phyloP scores from a whole-genome alignment of 2,888 invertebrate species.

The Trachelus tabidus region DNA sequence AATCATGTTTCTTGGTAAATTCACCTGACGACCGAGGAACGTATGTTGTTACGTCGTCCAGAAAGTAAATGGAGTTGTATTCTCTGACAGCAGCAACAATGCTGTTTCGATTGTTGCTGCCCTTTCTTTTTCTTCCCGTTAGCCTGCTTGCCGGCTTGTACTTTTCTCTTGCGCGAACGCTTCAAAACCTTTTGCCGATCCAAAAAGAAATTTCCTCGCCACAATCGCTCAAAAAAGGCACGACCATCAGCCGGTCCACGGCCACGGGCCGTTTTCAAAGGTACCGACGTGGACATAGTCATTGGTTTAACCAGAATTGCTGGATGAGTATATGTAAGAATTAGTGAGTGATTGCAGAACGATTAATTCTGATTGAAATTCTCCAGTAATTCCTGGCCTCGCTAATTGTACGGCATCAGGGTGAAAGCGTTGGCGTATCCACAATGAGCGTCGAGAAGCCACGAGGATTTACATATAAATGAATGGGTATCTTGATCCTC shows the following conservation, averaged over 20 bases:
- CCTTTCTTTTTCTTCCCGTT: constrained; percentile 40
- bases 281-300: constrained; percentile 65
- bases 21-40: constrained; percentile 63
- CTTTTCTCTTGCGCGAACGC: constrained; percentile 54
- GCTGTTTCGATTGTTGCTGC: constrained; percentile 39
- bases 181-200: constrained; percentile 56
- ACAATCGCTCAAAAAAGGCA: constrained; percentile 77
- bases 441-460: constrained; percentile 33
- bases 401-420: background rate
- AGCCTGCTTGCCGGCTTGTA: constrained; percentile 45
- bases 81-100: constrained; percentile 60
- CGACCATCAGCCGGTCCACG: constrained; percentile 71
- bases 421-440: background rate
- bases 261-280: constrained; percentile 62
- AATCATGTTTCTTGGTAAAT: background rate
- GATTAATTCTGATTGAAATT: background rate
- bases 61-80: constrained; percentile 60
- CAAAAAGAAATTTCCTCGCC: constrained; percentile 74
- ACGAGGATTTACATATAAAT: constrained; percentile 21
- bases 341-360: background rate
- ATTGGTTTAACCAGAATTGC: constrained; percentile 27
- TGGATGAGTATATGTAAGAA: background rate
- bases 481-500: constrained; percentile 38
- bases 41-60: constrained; percentile 51
- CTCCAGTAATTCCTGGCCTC: background rate